phyloP scores from a whole-genome alignment of 1,140 invertebrate species.

The Bilobella aurantiaca region DNA sequence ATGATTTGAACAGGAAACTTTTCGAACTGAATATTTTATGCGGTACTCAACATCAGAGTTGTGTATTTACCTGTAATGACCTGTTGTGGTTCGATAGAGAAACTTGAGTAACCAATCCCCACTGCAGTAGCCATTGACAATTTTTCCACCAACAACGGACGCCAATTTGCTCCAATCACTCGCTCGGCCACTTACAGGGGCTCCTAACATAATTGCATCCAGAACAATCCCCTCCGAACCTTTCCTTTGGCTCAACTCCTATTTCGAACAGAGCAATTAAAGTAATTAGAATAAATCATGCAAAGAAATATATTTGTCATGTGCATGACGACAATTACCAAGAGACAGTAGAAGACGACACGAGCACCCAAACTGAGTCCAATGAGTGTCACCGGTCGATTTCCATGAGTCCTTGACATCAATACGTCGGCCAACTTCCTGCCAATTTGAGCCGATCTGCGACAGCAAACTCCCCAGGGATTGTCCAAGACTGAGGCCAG shows the following conservation, averaged over 20 bases:
- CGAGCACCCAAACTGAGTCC: conserved; percentile 56
- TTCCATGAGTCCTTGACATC: conserved; percentile 48
- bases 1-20: too few species aligned
- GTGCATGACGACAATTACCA: conserved; percentile 37
- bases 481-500: conserved; percentile 54
- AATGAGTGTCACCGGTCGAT: conserved; percentile 59
- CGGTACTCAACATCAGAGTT: too few species aligned
- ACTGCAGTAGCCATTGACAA: conserved; percentile 57
- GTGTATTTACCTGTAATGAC: conserved; percentile 34
- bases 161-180: conserved; percentile 49
- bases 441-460: conserved; percentile 54
- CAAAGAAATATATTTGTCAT: background rate
- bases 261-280: conserved; percentile 17
- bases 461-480: conserved; percentile 57
- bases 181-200: conserved; percentile 40
- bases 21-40: too few species aligned
- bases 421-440: conserved; percentile 56
- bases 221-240: conserved; percentile 52
- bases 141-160: conserved; percentile 51
- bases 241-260: conserved; percentile 47
- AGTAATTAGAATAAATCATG: background rate
- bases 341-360: conserved; percentile 59
- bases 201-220: conserved; percentile 53
- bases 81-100: conserved; percentile 53
- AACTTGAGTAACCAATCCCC: conserved; percentile 59